phyloP scores from a whole-genome alignment of 2,888 invertebrate species.

The Drosophila cognata region DNA sequence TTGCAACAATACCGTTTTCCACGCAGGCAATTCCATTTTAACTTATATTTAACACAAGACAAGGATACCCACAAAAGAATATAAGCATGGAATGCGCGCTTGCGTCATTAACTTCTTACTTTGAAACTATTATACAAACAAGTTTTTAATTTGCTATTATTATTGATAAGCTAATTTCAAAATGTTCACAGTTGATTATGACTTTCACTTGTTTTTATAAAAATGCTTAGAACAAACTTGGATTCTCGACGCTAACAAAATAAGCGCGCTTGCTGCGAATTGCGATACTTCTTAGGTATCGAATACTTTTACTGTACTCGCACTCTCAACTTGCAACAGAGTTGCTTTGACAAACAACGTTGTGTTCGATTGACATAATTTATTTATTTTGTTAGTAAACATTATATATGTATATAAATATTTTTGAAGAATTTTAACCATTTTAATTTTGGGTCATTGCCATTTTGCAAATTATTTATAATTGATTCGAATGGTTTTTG shows the following conservation, averaged over 20 bases:
- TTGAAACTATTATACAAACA: background rate
- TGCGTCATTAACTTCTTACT: background rate
- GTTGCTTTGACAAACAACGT: background rate
- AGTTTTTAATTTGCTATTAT: too few relatives aligned
- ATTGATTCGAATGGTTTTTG: background rate
- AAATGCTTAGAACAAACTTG: background rate
- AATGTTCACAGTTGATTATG: background rate
- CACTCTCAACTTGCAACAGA: background rate
- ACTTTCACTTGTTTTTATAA: background rate
- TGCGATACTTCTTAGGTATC: conserved; percentile 2
- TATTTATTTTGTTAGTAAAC: background rate
- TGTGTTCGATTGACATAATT: background rate
- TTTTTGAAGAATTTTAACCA: background rate
- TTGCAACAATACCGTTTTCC: conserved; percentile 75
- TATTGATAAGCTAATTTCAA: background rate
- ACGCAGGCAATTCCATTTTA: conserved; percentile 65
- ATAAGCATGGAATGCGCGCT: background rate
- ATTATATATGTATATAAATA: background rate
- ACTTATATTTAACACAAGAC: background rate
- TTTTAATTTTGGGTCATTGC: background rate
- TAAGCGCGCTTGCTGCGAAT: conserved; percentile 30
- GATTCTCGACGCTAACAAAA: conserved; percentile 27
- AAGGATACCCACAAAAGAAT: background rate
- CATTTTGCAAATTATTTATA: background rate
- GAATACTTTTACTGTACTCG: background rate